Evolutionary conservation across 2,888 invertebrate genomes (phyloP), one percentile per base, ranked within the genome.

Genomic region (Heliconius charithonia): DNA sequence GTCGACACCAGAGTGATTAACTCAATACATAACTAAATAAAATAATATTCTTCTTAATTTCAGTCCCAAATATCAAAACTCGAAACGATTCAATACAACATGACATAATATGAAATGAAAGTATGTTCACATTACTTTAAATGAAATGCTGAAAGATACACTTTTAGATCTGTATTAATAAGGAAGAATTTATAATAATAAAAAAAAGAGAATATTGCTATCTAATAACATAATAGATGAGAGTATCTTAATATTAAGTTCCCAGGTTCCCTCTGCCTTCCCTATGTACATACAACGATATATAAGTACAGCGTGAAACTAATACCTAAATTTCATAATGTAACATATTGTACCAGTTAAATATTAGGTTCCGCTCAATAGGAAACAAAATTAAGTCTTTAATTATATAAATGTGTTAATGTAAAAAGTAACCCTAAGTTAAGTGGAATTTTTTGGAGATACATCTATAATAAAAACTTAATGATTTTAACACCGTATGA

Each of bases 401-500:
- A 72, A 72, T 72, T 72, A 59, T 6, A 27, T 56, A 71, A 71
- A 56, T 56, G 56, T 27, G 16, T 29, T 37, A 56, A 32, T 25
- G 59, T n/a, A 59, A 29, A 72, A 56, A 56, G 32, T 4, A 9
- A 16, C n/a, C 7, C 6, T 45, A 25, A 67, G 32, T 2, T 72
- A 32, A 56, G 56, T 72, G 32, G 71, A 72, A 72, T n/a, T 59
- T 72, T 66, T 72, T 72, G 32, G 56, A 59, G 12, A 7, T 56
- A 32, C 13, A 25, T 81, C 82, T 83, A 81, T 75, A 80, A 81
- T 76, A 84, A 84, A 83, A 85, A 84, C 77, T 81, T 83, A 82
- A 82, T 83, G 77, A 71, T 84, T 81, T 56, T 56, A 72, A 32
- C 67, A 41, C 6, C 32, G 71, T 56, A 59, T 32, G 51, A 72